A percentile compares a stretch with the other conserved stretches of the same genome.
These are phyloP conservation scores for Coptotermes formosanus DNA, from an alignment of 1,140 invertebrate species.

Conservation along the genomic window DNA sequence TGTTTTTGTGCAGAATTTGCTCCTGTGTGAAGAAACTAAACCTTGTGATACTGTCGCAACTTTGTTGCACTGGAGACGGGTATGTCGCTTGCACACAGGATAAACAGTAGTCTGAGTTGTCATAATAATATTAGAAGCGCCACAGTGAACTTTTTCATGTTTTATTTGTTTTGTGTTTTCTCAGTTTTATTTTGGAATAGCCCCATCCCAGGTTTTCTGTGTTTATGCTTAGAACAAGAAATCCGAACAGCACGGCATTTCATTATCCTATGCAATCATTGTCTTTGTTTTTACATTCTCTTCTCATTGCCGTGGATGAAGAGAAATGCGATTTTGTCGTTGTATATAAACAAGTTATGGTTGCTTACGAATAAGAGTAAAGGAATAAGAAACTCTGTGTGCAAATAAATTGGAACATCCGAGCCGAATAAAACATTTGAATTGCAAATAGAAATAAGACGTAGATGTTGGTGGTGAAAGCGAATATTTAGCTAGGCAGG, in stretches of 20 bases:
- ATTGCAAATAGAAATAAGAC: slow-evolving; percentile 14
- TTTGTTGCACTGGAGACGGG: too few species aligned
- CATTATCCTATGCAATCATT: background rate
- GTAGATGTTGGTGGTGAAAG: background rate
- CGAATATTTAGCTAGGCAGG: slow-evolving; percentile 4
- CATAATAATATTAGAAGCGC: background rate
- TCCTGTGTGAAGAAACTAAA: too few species aligned
- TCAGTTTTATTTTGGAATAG: background rate
- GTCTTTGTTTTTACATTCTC: slow-evolving; percentile 4
- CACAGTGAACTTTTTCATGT: background rate
- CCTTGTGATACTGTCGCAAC: too few species aligned
- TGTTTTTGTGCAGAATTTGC: too few species aligned
- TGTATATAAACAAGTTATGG: slow-evolving; percentile 13
- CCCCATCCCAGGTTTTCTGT: background rate
- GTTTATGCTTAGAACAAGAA: background rate
- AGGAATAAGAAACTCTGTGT: background rate
- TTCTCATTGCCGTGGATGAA: background rate
- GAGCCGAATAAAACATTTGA: slow-evolving; percentile 16
- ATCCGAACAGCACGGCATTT: background rate
- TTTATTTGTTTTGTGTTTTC: background rate
- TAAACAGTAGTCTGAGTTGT: background rate
- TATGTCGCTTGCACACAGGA: too few species aligned
- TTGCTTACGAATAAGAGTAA: slow-evolving; percentile 1
- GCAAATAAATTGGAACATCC: background rate
- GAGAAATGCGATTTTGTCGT: background rate